phyloP scores from a whole-genome alignment of 2,797 vertebrate species.

The Ctenopoma multispine region DNA sequence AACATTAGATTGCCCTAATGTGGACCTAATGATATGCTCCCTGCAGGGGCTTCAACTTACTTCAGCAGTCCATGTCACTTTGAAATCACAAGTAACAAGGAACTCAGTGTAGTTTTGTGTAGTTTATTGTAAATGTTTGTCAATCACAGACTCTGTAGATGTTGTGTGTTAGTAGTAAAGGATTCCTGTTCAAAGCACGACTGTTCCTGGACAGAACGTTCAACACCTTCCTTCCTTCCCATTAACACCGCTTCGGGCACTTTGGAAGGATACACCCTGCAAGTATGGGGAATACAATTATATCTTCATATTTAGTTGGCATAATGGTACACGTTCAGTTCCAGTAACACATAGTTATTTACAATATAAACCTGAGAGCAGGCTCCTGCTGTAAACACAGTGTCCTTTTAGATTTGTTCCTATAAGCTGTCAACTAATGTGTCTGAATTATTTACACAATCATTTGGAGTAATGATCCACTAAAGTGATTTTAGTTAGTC shows the following conservation, averaged over 20 bases:
- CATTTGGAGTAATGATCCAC: conserved; percentile 48
- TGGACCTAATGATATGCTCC: conserved; percentile 29
- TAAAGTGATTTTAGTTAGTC: conserved; percentile 27
- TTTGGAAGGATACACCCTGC: conserved; percentile 22
- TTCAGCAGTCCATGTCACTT: conserved; percentile 7
- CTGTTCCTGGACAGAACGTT: no score
- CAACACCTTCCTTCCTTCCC: conserved; percentile 5
- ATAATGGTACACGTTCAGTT: conserved; percentile 35
- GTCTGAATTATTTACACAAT: conserved; percentile 67
- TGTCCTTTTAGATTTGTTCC: conserved; percentile 41
- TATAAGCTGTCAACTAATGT: conserved; percentile 45
- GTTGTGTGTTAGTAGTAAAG: not conserved
- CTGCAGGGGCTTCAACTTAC: conserved; percentile 27
- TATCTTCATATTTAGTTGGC: conserved; percentile 26
- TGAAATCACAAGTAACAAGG: no score
- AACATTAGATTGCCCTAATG: conserved; percentile 37
- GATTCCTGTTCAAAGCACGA: conserved; percentile 11
- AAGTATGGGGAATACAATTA: conserved; percentile 41
- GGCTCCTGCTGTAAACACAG: conserved; percentile 27
- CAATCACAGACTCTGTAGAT: conserved; percentile 12
- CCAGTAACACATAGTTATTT: conserved; percentile 20
- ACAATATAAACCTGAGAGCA: conserved; percentile 34
- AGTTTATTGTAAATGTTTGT: conserved; percentile 50
- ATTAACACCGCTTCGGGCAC: not conserved
- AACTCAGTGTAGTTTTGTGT: conserved; percentile 11